Evolutionary conservation across 2,797 vertebrate species (phyloP).

Genomic region (Hyperoplus lanceolatus): DNA sequence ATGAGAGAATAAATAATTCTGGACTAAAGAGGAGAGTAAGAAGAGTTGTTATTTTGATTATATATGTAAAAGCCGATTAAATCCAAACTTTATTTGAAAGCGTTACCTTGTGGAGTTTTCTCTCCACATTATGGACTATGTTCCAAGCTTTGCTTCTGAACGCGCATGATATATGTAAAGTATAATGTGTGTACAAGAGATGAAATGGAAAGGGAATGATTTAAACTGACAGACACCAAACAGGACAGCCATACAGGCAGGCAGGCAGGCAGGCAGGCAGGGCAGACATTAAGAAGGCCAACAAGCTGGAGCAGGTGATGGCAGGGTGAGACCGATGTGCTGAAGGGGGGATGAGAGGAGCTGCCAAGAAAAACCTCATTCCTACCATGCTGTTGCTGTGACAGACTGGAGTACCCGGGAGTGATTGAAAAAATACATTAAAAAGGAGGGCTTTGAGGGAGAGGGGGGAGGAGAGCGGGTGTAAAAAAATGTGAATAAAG

Average conservation of each 20-base stretch:
- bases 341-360: slow-evolving; percentile 55
- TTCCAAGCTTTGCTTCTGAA: not conserved
- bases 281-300: slow-evolving; percentile 34
- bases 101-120: not conserved
- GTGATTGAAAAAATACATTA: slow-evolving; percentile 49
- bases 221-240: slow-evolving; percentile 4
- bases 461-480: not conserved
- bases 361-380: slow-evolving; percentile 73
- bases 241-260: not conserved
- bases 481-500: slow-evolving; percentile 40
- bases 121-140: not conserved
- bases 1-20: not conserved
- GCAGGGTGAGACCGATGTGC: slow-evolving; percentile 48
- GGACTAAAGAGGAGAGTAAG: not conserved
- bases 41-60: not conserved
- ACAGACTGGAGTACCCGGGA: slow-evolving; percentile 43
- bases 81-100: not conserved
- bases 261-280: not conserved
- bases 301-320: slow-evolving; percentile 64
- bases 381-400: slow-evolving; percentile 60
- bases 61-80: not conserved
- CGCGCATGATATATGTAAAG: not conserved
- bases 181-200: not conserved
- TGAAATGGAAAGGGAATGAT: slow-evolving; percentile 4
- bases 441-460: slow-evolving; percentile 6